Evolutionary conservation across 2,888 invertebrate species (phyloP), one percentile per base, ranked within the genome.

Genomic region (Lycophotia porphyrea): DNA sequence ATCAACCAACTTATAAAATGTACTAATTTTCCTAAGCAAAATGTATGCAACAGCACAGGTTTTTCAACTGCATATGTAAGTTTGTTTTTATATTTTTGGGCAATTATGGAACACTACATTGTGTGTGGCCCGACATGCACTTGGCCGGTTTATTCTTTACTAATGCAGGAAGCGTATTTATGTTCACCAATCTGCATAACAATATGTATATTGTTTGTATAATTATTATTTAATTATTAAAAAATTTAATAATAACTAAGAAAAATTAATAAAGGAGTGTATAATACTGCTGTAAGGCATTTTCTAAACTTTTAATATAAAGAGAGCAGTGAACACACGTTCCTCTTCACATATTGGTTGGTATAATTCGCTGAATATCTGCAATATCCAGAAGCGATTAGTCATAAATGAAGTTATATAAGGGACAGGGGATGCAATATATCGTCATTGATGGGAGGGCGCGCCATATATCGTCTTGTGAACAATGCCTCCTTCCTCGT

Each of bases 321-420:
- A 8, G 3, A n/a, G 31, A 9, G 61, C 61, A 36, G 7, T 21
- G 18, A 36, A 21, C 36, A 21, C 36, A 31, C 24, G 39, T 24
- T 24, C 21, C 68, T 78, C 24, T n/a, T 15, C 44, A 78, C 68
- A 68, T 55, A 63, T 52, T 69, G 69, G 21, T 36, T n/a, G 44
- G 13, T 49, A 60, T 63, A 52, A 74, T 74, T 74, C 27, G 27
- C 42, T 60, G 49, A 66, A 24, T 58, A 15, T 60, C 60, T 49
- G 60, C 66, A 60, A 66, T 76, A 66, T 60, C 42, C 58, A 18
- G 21, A 31, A 31, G 49, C 49, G 60, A 78, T 77, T 67, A 61
- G 27, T 67, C 52, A 61, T 34, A 24, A 36, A 34, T 44, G 49
- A 52, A 36, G 15, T 52, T 61, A 76, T 61, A 15, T 61, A 39